phyloP scores from a whole-genome alignment of 2,888 invertebrate species.

The Pandemis corylana region DNA sequence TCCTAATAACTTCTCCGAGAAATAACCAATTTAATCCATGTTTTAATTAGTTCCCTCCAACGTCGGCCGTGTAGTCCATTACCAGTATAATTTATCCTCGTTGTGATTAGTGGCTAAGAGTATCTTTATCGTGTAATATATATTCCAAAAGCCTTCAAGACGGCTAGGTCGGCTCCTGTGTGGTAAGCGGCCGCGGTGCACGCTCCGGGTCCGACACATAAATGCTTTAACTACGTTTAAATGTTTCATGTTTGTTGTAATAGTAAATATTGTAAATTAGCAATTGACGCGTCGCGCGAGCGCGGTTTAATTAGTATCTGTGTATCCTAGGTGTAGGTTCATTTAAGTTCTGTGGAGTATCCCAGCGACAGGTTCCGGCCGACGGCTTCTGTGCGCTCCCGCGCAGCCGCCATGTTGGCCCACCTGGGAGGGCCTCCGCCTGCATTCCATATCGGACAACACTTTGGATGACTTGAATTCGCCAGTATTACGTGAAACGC shows the following conservation, averaged over 20 bases:
- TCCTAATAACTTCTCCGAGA: background rate
- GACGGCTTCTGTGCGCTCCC: background rate
- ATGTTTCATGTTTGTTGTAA: slow-evolving; percentile 77
- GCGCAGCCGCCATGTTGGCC: slow-evolving; percentile 6
- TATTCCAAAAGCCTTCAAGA: slow-evolving; percentile 78
- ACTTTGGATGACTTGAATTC: slow-evolving; percentile 12
- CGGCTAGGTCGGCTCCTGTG: slow-evolving; percentile 70
- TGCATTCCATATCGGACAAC: slow-evolving; percentile 15
- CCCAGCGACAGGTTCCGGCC: slow-evolving; percentile 29
- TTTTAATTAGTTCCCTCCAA: background rate
- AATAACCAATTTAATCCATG: slow-evolving; percentile 7
- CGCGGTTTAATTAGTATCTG: slow-evolving; percentile 60
- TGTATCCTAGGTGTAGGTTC: slow-evolving; percentile 60
- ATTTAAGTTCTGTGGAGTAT: slow-evolving; percentile 23
- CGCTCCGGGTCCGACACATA: slow-evolving; percentile 58
- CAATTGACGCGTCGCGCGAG: slow-evolving; percentile 64
- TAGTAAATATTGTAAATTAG: slow-evolving; percentile 73
- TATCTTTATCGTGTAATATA: slow-evolving; percentile 62
- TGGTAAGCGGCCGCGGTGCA: slow-evolving; percentile 12
- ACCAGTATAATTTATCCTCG: slow-evolving; percentile 58
- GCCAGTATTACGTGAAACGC: slow-evolving; percentile 23
- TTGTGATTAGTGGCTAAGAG: slow-evolving; percentile 81
- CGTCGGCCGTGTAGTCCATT: slow-evolving; percentile 5
- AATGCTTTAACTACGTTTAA: slow-evolving; percentile 84
- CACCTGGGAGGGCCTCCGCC: slow-evolving; percentile 3